These are phyloP conservation scores for Peribatodes rhomboidaria DNA, from an alignment of 2,888 invertebrate genomes.

Conservation along the genomic window DNA sequence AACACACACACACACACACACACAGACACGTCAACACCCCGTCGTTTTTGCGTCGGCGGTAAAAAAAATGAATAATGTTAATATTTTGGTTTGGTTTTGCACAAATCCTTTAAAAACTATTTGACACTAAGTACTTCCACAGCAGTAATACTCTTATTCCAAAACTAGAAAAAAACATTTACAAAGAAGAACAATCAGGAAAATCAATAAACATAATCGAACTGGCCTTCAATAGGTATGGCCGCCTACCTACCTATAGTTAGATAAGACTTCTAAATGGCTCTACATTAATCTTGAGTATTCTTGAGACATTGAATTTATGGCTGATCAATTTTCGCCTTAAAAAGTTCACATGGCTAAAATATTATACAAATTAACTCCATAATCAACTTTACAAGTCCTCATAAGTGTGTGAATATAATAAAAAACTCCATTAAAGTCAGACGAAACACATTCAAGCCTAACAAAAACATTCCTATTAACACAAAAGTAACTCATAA, in stretches of 20 bases:
- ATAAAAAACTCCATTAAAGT: constrained; percentile 16
- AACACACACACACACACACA: no score
- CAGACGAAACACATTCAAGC: constrained; percentile 3
- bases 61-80: no score
- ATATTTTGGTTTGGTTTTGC: no score
- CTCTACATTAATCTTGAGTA: constrained; percentile 13
- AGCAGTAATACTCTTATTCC: no score
- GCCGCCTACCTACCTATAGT: constrained; percentile 20
- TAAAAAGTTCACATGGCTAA: constrained; percentile 12
- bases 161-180: no score
- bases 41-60: no score
- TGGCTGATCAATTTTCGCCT: constrained; percentile 14
- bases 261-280: constrained; percentile 6
- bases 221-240: neutral
- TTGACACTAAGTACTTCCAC: no score
- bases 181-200: no score
- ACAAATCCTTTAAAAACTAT: no score
- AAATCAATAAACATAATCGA: neutral
- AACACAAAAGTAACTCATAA: constrained; percentile 17
- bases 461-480: constrained; percentile 3
- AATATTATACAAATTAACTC: constrained; percentile 3
- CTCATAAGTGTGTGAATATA: constrained; percentile 2
- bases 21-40: no score
- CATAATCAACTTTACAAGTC: constrained; percentile 10
- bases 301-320: constrained; percentile 7